A percentile compares a stretch with the other conserved stretches of the same genome.
phyloP scores from a whole-genome alignment of 2,113 vertebrate species.

The Phalacrocorax carbo region DNA sequence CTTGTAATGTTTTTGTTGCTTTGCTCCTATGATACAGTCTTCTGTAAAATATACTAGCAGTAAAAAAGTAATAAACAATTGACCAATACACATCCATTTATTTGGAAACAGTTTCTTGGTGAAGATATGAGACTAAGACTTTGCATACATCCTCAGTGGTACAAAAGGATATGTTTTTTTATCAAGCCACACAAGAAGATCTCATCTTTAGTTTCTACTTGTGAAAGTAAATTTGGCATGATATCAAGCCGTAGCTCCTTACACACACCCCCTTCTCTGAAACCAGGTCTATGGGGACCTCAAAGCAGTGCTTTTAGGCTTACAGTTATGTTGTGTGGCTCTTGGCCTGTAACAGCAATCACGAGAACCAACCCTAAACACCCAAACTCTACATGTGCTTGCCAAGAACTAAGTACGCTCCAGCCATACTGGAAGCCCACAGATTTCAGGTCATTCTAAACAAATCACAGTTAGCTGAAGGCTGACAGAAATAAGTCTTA shows the following conservation, averaged over 20 bases:
- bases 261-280: not conserved
- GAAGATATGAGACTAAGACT: not conserved
- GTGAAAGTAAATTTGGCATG: not conserved
- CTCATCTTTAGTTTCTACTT: not conserved
- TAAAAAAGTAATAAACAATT: slow-evolving; percentile 21
- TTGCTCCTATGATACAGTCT: not conserved
- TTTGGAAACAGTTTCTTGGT: not conserved
- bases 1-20: not conserved
- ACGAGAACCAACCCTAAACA: not conserved
- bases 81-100: not conserved
- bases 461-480: not conserved
- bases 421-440: not conserved
- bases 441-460: not conserved
- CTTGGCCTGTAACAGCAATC: not conserved
- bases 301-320: not conserved
- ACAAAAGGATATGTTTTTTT: not conserved
- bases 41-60: not conserved
- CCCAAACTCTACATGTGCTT: not conserved
- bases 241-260: not conserved
- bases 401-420: not conserved
- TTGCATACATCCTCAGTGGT: not conserved
- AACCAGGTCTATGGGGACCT: not conserved
- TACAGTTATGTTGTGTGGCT: not conserved
- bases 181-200: not conserved
- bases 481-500: not conserved